Percentiles rank a stretch among this genome's conserved stretches.
These are phyloP conservation scores for Noctua janthe DNA, from an alignment of 2,888 invertebrate genomes.

Conservation along the genomic window DNA sequence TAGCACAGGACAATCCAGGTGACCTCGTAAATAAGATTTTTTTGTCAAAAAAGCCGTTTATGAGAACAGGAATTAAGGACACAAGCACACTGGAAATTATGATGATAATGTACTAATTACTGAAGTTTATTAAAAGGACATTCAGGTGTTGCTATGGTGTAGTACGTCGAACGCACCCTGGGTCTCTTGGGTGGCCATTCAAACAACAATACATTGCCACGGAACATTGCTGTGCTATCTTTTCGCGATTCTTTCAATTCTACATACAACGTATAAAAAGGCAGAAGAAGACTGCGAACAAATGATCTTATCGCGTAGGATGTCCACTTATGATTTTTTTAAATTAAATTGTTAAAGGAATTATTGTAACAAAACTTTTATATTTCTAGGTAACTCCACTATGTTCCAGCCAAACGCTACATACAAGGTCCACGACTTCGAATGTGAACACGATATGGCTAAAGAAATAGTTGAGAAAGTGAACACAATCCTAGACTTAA, in stretches of 20 bases:
- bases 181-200: not conserved
- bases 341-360: not conserved
- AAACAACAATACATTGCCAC: not conserved
- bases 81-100: no score
- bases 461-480: slow-evolving; percentile 96
- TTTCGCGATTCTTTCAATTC: not conserved
- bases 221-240: not conserved
- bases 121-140: not conserved
- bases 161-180: not conserved
- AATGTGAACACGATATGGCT: slow-evolving; percentile 94
- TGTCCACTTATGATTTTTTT: not conserved
- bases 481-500: slow-evolving; percentile 95
- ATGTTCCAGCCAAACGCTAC: slow-evolving; percentile 86
- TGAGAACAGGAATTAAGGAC: no score
- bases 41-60: no score
- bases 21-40: no score
- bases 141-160: not conserved
- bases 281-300: not conserved
- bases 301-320: not conserved
- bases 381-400: slow-evolving; percentile 73
- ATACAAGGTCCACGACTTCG: slow-evolving; percentile 97
- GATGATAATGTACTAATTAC: not conserved
- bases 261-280: not conserved
- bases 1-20: no score
- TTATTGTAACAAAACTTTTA: not conserved